Conservation (phyloP, 2,888 invertebrate genomes). For the Chymomyza amoena region DNA sequence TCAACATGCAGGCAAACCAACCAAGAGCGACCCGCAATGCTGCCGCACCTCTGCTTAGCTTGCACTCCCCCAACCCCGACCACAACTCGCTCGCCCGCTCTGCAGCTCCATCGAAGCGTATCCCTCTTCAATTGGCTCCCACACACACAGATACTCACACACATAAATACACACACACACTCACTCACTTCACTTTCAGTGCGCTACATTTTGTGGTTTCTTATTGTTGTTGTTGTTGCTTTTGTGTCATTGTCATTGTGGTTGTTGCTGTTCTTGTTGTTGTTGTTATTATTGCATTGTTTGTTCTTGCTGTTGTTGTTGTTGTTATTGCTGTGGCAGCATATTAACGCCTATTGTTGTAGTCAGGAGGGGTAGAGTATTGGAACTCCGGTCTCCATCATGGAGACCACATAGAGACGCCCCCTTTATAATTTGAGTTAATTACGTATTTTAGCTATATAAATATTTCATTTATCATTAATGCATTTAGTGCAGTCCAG, state of each 20-base stretch:
- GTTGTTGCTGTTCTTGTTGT: slow-evolving; percentile 4
- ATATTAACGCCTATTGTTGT: slow-evolving; percentile 56
- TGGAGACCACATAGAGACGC: not conserved
- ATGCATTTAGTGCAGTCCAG: slow-evolving; percentile 32
- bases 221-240: slow-evolving; percentile 22
- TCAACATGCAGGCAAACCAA: slow-evolving; percentile 49
- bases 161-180: not conserved
- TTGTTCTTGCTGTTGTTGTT: slow-evolving; percentile 19
- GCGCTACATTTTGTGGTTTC: slow-evolving; percentile 46
- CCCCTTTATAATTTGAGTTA: slow-evolving; percentile 65
- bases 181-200: slow-evolving; percentile 13
- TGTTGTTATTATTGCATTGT: slow-evolving; percentile 13
- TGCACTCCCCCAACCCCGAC: not conserved
- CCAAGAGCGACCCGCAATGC: not conserved
- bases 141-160: not conserved
- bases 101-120: not conserved
- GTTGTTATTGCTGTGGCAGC: slow-evolving; percentile 19
- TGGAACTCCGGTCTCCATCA: not conserved
- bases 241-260: slow-evolving; percentile 2
- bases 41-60: not conserved
- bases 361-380: slow-evolving; percentile 10
- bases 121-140: not conserved
- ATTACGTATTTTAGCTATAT: slow-evolving; percentile 72
- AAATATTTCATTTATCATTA: slow-evolving; percentile 70
- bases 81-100: not conserved